Percentiles rank a stretch among this genome's conserved stretches.
These are phyloP conservation scores for Glaucomys volans DNA, from an alignment of 2,113 vertebrate genomes.

Conservation along the genomic window DNA sequence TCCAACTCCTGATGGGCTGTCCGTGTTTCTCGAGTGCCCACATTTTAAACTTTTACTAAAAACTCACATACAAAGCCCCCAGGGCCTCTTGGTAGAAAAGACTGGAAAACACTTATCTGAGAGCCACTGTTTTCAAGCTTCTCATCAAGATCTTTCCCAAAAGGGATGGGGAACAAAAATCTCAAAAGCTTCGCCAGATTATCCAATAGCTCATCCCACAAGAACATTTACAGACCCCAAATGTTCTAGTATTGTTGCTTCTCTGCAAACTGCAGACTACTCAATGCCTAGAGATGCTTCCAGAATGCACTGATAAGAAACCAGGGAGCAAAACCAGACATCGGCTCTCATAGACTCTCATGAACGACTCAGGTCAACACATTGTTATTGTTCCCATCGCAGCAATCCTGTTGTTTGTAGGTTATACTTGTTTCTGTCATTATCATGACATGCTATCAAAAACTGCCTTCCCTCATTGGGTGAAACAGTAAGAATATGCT, in stretches of 20 bases:
- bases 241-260: rapidly evolving
- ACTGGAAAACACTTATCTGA: not conserved
- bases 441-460: not conserved
- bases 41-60: not conserved
- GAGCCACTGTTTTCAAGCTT: not conserved
- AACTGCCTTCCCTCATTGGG: not conserved
- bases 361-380: rapidly evolving
- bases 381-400: not conserved
- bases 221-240: not conserved
- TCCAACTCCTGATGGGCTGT: rapidly evolving
- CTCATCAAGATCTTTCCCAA: not conserved
- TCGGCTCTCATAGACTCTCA: not conserved
- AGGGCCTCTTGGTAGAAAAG: not conserved
- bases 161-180: not conserved
- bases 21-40: not conserved
- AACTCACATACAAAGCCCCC: not conserved
- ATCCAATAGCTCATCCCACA: too few species aligned
- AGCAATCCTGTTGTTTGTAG: not conserved
- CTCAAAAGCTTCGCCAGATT: not conserved
- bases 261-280: too few species aligned
- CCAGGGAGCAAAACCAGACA: rapidly evolving
- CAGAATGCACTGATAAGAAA: not conserved
- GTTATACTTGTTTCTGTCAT: not conserved
- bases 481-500: rapidly evolving
- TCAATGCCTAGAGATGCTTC: not conserved